Evolutionary conservation across 2,113 vertebrate species (phyloP).

Genomic region (Prunella himalayana): DNA sequence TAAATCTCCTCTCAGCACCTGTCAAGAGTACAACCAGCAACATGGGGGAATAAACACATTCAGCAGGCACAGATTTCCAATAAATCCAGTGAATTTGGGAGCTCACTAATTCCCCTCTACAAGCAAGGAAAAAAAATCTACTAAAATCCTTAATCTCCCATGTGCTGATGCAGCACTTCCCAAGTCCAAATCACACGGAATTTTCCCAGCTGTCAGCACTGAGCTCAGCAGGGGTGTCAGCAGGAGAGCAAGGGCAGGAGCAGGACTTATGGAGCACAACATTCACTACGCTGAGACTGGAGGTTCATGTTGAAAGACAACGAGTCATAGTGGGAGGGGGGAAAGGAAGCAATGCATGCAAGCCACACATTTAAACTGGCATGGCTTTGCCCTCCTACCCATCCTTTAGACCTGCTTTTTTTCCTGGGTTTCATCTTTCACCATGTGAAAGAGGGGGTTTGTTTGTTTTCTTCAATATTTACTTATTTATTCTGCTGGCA

Average conservation of each 20-base stretch:
- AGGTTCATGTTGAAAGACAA: background rate
- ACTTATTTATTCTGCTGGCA: background rate
- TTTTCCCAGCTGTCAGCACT: background rate
- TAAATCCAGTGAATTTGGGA: conserved; percentile 27
- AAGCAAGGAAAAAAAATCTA: conserved; percentile 18
- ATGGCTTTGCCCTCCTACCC: background rate
- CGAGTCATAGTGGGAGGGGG: background rate
- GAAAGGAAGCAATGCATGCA: background rate
- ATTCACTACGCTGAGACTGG: background rate
- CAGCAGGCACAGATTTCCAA: conserved; percentile 3
- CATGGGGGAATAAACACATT: background rate
- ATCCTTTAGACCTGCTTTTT: background rate
- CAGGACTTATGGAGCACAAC: background rate
- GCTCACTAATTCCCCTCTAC: conserved; percentile 16
- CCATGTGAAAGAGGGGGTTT: background rate
- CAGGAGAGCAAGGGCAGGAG: background rate
- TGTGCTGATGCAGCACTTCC: conserved; percentile 40
- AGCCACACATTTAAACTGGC: background rate
- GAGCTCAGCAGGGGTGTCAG: background rate
- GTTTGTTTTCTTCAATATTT: background rate
- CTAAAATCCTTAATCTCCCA: conserved; percentile 47
- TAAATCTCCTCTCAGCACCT: conserved; percentile 52
- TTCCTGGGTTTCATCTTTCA: background rate
- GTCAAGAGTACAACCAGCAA: background rate
- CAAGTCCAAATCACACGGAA: background rate